These are phyloP conservation scores for Exocentrus adspersus DNA, from an alignment of 2,888 invertebrate species.

Conservation along the genomic window DNA sequence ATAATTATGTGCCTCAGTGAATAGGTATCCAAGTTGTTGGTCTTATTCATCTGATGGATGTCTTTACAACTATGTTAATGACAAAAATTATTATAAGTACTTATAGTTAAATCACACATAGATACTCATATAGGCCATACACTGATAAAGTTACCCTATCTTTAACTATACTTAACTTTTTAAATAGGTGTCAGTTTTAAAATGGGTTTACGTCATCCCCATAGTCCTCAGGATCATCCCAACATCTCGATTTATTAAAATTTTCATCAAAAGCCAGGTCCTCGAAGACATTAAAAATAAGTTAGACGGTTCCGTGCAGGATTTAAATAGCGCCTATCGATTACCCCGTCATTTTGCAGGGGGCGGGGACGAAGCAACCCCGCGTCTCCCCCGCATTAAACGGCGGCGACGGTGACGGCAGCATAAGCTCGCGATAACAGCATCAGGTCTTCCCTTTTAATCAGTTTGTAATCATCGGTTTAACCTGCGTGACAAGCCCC, in stretches of 20 bases:
- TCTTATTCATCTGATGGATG: too few relatives aligned
- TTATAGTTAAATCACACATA: too few relatives aligned
- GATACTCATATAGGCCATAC: too few relatives aligned
- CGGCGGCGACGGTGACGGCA: conserved; percentile 49
- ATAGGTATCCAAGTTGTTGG: too few relatives aligned
- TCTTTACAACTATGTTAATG: too few relatives aligned
- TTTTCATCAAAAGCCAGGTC: not conserved
- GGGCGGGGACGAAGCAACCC: not conserved
- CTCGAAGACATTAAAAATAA: conserved; percentile 8
- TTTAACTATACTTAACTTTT: too few relatives aligned
- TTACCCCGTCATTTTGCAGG: conserved; percentile 24
- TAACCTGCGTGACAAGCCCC: conserved; percentile 60
- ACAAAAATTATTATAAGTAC: too few relatives aligned
- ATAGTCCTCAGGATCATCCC: too few relatives aligned
- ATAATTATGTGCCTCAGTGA: too few relatives aligned
- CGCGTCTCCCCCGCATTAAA: conserved; percentile 37
- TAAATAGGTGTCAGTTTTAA: too few relatives aligned
- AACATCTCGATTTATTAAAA: not conserved
- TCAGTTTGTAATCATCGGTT: conserved; percentile 61
- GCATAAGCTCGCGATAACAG: conserved; percentile 56
- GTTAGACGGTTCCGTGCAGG: conserved; percentile 3
- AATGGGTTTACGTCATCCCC: too few relatives aligned
- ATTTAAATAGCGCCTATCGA: conserved; percentile 25
- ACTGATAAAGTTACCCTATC: too few relatives aligned
- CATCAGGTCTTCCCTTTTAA: conserved; percentile 57